These are phyloP conservation scores for Caretta caretta DNA, from an alignment of 2,113 vertebrate species.

Conservation along the genomic window DNA sequence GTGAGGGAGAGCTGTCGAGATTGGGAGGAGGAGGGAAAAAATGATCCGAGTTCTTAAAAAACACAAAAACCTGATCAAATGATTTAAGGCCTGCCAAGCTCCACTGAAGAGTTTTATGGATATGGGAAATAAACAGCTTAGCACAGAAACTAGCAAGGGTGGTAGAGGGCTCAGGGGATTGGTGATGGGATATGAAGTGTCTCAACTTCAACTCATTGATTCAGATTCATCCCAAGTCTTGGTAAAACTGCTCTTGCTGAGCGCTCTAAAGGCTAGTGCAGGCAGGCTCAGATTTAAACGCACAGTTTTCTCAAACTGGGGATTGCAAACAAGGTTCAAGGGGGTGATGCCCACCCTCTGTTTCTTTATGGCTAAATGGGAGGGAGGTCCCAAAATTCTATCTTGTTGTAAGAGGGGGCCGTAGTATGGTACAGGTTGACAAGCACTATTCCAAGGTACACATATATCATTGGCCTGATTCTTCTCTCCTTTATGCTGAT, in stretches of 20 bases:
- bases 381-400: not conserved
- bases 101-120: not conserved
- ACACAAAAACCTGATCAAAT: not conserved
- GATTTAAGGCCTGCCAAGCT: not conserved
- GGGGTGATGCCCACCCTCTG: not conserved
- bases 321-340: not conserved
- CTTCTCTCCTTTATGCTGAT: not conserved
- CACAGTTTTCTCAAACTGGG: not conserved
- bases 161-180: not conserved
- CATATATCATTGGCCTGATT: not conserved
- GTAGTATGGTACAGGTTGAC: not conserved
- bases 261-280: not conserved
- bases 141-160: not conserved
- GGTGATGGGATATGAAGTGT: not conserved
- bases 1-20: not conserved
- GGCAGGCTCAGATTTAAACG: not conserved
- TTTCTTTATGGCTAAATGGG: not conserved
- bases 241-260: not conserved
- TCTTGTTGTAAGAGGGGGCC: not conserved
- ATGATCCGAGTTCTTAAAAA: not conserved
- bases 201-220: not conserved
- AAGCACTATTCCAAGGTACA: not conserved
- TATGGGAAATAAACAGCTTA: conserved; percentile 1
- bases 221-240: not conserved
- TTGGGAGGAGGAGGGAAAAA: not conserved